Evolutionary conservation across 2,113 vertebrate species (phyloP).

Genomic region (Thamnaconus septentrionalis): DNA sequence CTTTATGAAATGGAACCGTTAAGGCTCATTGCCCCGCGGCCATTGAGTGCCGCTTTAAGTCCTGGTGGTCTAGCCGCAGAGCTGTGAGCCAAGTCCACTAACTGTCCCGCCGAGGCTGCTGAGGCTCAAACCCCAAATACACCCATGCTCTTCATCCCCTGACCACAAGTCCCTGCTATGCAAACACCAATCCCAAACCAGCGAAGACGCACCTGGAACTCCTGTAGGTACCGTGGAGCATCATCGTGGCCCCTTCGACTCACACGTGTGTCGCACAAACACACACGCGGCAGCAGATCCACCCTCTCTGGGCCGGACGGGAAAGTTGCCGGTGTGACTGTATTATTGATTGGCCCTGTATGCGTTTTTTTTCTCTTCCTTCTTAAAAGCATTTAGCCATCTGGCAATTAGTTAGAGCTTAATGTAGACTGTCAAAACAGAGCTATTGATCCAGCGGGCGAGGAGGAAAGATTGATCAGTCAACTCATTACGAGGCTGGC

Average conservation of each 20-base stretch:
- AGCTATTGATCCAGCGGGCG: conserved; percentile 77
- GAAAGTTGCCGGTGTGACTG: conserved; percentile 65
- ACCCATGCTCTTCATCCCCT: conserved; percentile 18
- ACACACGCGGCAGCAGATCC: conserved; percentile 22
- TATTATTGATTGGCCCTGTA: conserved; percentile 80
- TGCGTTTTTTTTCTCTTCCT: conserved; percentile 48
- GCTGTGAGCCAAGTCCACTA: conserved; percentile 48
- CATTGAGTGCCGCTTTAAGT: conserved; percentile 28
- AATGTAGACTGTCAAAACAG: conserved; percentile 93
- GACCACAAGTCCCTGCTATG: conserved; percentile 61
- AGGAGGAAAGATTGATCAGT: conserved; percentile 82
- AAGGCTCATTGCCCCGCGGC: neutral
- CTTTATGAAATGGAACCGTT: conserved; percentile 26
- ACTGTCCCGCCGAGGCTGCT: conserved; percentile 49
- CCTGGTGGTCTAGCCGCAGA: conserved; percentile 44
- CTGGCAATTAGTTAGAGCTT: conserved; percentile 91
- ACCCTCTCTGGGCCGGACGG: conserved; percentile 31
- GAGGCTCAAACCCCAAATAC: conserved; percentile 59
- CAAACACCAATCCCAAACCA: conserved; percentile 13
- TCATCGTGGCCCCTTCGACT: conserved; percentile 25
- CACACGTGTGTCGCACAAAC: neutral
- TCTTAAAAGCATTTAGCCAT: conserved; percentile 88
- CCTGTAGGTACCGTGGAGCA: conserved; percentile 26
- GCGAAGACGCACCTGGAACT: conserved; percentile 6
- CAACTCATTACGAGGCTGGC: conserved; percentile 82